Base-by-base conservation (phyloP, 2,113 vertebrate genomes). In the Anarrhichthys ocellatus region DNA sequence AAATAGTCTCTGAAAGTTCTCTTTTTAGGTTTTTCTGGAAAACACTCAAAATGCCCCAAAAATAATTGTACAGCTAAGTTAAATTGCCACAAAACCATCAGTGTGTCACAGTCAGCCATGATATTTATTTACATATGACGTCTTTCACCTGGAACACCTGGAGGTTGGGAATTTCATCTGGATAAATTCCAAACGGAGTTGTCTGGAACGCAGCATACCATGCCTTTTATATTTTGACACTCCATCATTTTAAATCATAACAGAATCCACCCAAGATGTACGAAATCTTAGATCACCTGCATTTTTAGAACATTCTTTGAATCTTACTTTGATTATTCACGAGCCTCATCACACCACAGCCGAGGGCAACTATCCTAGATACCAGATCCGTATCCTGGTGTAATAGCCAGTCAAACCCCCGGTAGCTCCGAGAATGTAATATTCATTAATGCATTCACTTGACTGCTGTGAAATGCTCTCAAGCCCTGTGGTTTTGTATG, bases 401-500 rank as follows among this genome's bases (percentile, higher is more conserved):
- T 44, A 64, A 34, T 65, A 85, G 40, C 34, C 24, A 74, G 61
- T 36, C 80, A 27, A 71, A 76, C 42, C 61, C 46, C 67, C 76
- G 46, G 22, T 76, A 67, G 81, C 75, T 52, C 54, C 0, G 14
- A 32, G 80, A 81, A 82, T 81, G 46, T 70, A 70, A 80, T 76
- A 87, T 86, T 94, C 84, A 90, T 91, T 76, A 87, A 82, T 84
- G 56, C 27, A 76, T 81, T 83, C 50, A 10, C 81, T 79, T 63
- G 52, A 82, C 81, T 84, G 52, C 88, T 78, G 86, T 80, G 80
- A 78, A 87, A 83, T 48, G 24, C 78, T 88, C 75, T 81, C 62
- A 79, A 81, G 70, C 62, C 65, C 81, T 0, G 10, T 75, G 65
- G 13, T 66, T 76, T 62, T 84, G 61, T 66, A 42, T 84, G 65